phyloP scores from a whole-genome alignment of 2,113 vertebrate species.

The Sturnus vulgaris region DNA sequence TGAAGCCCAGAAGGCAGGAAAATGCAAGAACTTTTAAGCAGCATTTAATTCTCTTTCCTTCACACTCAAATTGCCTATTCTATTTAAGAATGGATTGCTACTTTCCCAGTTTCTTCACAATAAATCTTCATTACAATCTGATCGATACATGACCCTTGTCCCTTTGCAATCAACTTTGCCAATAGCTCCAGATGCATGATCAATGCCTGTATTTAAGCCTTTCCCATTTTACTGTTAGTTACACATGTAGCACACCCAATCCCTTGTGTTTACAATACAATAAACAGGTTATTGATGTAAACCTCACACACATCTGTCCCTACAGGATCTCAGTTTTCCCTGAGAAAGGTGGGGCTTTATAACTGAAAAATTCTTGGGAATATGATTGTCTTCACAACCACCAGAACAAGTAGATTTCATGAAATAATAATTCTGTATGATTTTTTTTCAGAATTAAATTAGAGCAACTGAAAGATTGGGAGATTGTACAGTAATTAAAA shows the following conservation, averaged over 20 bases:
- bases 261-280: neutral
- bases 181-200: neutral
- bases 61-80: neutral
- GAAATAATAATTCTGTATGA: neutral
- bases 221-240: neutral
- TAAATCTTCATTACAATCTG: conserved; percentile 15
- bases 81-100: neutral
- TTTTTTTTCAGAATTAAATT: neutral
- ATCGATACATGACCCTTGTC: neutral
- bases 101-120: neutral
- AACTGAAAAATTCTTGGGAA: neutral
- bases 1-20: neutral
- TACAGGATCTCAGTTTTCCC: neutral
- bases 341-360: neutral
- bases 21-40: neutral
- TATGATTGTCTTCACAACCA: neutral
- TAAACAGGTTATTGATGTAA: neutral
- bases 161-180: neutral
- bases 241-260: neutral
- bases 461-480: neutral
- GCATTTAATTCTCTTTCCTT: neutral
- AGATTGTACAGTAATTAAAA: neutral
- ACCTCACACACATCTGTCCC: neutral
- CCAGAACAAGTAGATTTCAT: neutral
- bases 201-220: neutral